Evolutionary conservation across 92 coral and sea anemone genomes (phyloP).

Genomic region (Metridium senile): DNA sequence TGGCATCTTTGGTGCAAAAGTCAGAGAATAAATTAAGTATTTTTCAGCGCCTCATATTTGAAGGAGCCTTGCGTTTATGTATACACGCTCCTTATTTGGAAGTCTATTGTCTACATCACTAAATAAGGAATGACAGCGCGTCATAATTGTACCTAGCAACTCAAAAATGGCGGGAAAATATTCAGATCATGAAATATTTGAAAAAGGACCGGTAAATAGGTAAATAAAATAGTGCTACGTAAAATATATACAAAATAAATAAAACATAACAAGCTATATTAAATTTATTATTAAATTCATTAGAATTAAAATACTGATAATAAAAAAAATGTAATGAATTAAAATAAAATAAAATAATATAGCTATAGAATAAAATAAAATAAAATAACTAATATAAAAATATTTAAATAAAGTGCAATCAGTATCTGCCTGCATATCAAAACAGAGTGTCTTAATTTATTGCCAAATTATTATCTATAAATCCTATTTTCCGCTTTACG

Average conservation of each 20-base stretch:
- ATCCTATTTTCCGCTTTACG: too few relatives aligned
- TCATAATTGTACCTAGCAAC: slow-evolving; percentile 43
- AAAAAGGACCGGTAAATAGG: not conserved
- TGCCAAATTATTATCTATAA: too few relatives aligned
- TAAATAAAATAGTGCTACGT: too few relatives aligned
- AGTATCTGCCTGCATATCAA: too few relatives aligned
- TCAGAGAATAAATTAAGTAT: slow-evolving; percentile 35
- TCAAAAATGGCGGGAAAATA: slow-evolving; percentile 53
- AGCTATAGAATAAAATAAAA: not conserved
- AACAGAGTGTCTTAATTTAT: too few relatives aligned
- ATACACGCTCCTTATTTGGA: slow-evolving; percentile 71
- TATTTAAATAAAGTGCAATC: not conserved
- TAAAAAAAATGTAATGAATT: not conserved
- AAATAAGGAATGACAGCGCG: slow-evolving; percentile 68
- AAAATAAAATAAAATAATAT: too few relatives aligned
- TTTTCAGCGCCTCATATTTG: slow-evolving; percentile 42
- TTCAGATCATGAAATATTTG: not conserved
- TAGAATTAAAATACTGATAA: too few relatives aligned
- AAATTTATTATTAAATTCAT: too few relatives aligned
- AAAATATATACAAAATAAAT: too few relatives aligned
- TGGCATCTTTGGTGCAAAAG: slow-evolving; percentile 29
- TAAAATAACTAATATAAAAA: too few relatives aligned
- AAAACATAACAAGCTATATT: too few relatives aligned
- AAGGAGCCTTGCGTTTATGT: slow-evolving; percentile 35
- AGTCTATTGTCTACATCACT: slow-evolving; percentile 78